Evolutionary conservation across 1,140 invertebrate genomes (phyloP).

Genomic region (Cardiocondyla obscurior): DNA sequence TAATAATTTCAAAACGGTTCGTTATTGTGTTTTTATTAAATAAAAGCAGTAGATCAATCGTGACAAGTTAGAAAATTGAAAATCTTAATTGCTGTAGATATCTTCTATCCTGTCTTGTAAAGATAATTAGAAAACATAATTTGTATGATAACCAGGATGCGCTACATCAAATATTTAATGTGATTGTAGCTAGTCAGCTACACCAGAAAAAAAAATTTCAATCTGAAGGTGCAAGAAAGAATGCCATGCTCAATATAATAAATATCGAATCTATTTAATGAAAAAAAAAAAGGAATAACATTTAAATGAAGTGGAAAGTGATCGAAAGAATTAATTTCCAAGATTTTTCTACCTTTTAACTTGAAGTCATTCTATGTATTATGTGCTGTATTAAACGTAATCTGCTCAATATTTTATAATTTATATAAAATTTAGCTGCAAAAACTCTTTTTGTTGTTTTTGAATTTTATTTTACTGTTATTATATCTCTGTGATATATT

Average conservation of each 20-base stretch:
- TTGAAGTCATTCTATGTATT: slow-evolving; percentile 53
- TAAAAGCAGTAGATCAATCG: neutral
- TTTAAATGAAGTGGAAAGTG: neutral
- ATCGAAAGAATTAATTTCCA: neutral
- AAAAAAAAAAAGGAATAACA: neutral
- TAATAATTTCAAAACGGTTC: neutral
- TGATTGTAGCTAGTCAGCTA: slow-evolving; percentile 68
- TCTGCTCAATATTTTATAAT: slow-evolving; percentile 14
- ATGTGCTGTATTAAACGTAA: slow-evolving; percentile 35
- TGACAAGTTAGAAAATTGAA: neutral
- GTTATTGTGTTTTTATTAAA: neutral
- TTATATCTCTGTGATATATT: slow-evolving; percentile 74
- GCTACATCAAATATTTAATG: slow-evolving; percentile 65
- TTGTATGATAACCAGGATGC: slow-evolving; percentile 52
- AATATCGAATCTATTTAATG: slow-evolving; percentile 26
- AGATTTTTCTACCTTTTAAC: slow-evolving; percentile 11
- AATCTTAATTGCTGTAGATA: slow-evolving; percentile 14
- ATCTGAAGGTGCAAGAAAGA: slow-evolving; percentile 69
- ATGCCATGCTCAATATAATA: slow-evolving; percentile 65
- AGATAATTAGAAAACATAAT: neutral
- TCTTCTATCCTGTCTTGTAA: no score
- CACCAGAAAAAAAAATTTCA: slow-evolving; percentile 46
- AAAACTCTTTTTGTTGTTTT: slow-evolving; percentile 54
- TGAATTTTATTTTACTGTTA: slow-evolving; percentile 67
- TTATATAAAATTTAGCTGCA: slow-evolving; percentile 49